Evolutionary conservation across 1,140 invertebrate genomes (phyloP), one percentile per base, ranked within the genome.

Genomic region (Geopemphigus sp.): DNA sequence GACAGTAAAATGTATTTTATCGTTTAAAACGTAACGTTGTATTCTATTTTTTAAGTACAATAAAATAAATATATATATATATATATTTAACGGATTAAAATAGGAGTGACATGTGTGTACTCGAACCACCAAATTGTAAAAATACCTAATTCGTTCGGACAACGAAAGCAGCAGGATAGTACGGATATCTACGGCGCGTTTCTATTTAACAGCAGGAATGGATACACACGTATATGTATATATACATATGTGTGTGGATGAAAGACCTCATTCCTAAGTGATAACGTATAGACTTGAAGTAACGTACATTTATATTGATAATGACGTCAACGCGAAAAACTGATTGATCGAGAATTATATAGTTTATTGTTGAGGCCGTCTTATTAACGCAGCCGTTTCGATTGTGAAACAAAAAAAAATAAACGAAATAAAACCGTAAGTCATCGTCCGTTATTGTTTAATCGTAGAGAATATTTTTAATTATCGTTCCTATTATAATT

Each of bases 131-230:
- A 73, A 54, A 73, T 73, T 53, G 26, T 73, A 73, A 29, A 73
- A 54, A 73, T 39, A 39, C 32, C 39, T 50, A 39, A 73, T 19
- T 73, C 26, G 70, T 73, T 54, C 10, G 45, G 26, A 54, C 17
- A n/a, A 47, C 22, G 64, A 73, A 29, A 54, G 24, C 3, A 39
- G 3, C 70, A 73, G 50, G 47, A 29, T 47, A 50, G 17, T 54
- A 73, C 24, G 8, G 50, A 72, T 39, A 39, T 68, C 32, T 8
- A 45, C 29, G 22, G 24, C n/a, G 54, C 47, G 29, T 54, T 54
- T 73, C 70, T 73, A 56, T 73, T 50, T 53, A 73, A 54, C 70
- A 73, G 70, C 70, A 50, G 70, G 70, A 73, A 73, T 29, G 29
- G n/a, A 54, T 72, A 72, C n/a, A n/a, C n/a, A n/a, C n/a, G n/a